Base-by-base conservation (phyloP, 2,113 vertebrate species). In the Axis porcinus region DNA sequence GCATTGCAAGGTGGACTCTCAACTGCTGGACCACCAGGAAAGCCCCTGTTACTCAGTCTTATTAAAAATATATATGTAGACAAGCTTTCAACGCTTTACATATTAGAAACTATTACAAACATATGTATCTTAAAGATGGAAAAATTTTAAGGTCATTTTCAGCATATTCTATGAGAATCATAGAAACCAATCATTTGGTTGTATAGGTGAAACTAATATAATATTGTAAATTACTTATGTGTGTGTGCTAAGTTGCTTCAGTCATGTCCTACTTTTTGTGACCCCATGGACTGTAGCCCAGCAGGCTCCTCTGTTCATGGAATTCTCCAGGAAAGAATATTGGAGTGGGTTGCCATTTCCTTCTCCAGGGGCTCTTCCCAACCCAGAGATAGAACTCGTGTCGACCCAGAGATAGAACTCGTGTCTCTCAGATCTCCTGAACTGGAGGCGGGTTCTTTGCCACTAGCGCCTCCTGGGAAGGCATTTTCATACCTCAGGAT, bases 161-260 rank as follows among this genome's bases (percentile, higher is more conserved):
- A 40, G 6, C 33, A n/a, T 82, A 23, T 23, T 82, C 50, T 14
- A 23, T 82, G 50, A 5, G 79, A 82, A n/a, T 82, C 43, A 43
- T 43, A 43, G 43, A 43, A 43, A 43, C 43, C 43, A 82, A 15
- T 82, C 79, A 54, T 36, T 82, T 25, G 33, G 3, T 54, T 82
- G 79, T 54, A 14, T 1, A 14, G 2, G 33, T 14, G 50, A 82
- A 79, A 54, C 19, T 36, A 7, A 52, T 50, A 10, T 33, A 47
- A 30, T 52, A 81, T 33, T 52, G 43, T 52, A 82, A 52, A 82
- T 81, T 33, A 52, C 1, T 6, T 25, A n/a, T 40, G 19, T 40
- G n/a, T 70, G n/a, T 0, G 0, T 40, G 67, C n/a, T 67, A 19
- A 67, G 16, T 67, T 0, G 2, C 33, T 67, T 36, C 67, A 40